A percentile compares a stretch with the other conserved stretches of the same genome.
Conservation (phyloP, 1,140 invertebrate genomes). For the Zaprionus tsacasi region DNA sequence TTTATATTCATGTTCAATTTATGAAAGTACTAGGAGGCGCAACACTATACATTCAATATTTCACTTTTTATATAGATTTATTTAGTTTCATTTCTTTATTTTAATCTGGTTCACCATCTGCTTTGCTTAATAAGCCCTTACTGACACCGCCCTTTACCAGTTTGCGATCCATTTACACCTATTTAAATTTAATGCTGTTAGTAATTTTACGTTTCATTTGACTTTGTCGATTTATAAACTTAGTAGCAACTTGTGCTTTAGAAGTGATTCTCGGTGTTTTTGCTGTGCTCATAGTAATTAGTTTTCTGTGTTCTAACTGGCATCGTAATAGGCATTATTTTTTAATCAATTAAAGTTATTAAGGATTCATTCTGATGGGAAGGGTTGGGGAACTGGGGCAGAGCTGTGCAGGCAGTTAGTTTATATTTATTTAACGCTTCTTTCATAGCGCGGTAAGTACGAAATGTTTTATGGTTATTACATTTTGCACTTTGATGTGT, state of each 20-base stretch:
- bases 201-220: slow-evolving; percentile 39
- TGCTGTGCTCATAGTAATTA: slow-evolving; percentile 38
- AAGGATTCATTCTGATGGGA: slow-evolving; percentile 43
- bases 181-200: slow-evolving; percentile 49
- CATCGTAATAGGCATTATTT: slow-evolving; percentile 17
- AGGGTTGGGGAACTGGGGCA: slow-evolving; percentile 19
- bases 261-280: slow-evolving; percentile 46
- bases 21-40: slow-evolving; percentile 77
- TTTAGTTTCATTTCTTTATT: slow-evolving; percentile 35
- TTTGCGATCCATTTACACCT: slow-evolving; percentile 44
- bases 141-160: slow-evolving; percentile 19
- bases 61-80: slow-evolving; percentile 48
- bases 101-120: slow-evolving; percentile 5
- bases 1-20: slow-evolving; percentile 69
- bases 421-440: slow-evolving; percentile 36
- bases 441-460: slow-evolving; percentile 31
- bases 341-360: slow-evolving; percentile 48
- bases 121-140: slow-evolving; percentile 18
- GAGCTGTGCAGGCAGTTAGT: slow-evolving; percentile 57
- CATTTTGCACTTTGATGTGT: slow-evolving; percentile 65
- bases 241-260: slow-evolving; percentile 44
- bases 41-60: slow-evolving; percentile 81
- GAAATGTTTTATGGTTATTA: slow-evolving; percentile 46
- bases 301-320: slow-evolving; percentile 40
- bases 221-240: slow-evolving; percentile 41